A percentile compares a stretch with the other conserved stretches of the same genome.
phyloP scores from a whole-genome alignment of 2,888 invertebrate species.

The Cryptosula pallasiana region DNA sequence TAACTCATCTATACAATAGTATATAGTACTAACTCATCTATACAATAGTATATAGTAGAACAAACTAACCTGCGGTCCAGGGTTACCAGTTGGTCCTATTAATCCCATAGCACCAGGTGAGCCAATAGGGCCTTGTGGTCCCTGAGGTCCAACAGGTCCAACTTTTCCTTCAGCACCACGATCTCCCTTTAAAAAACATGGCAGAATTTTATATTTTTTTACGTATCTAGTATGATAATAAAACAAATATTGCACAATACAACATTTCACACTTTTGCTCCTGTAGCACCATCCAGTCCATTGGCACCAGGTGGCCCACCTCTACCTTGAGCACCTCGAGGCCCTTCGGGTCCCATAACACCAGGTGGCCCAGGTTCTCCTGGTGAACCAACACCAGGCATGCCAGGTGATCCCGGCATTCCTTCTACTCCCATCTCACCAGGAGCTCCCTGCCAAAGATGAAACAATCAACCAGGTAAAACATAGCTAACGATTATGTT shows the following conservation, averaged over 20 bases:
- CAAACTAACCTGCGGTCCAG: constrained; percentile 24
- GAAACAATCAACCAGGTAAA: too few relatives aligned
- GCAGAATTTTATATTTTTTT: background rate
- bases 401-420: constrained; percentile 19
- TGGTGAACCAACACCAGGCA: constrained; percentile 11
- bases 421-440: constrained; percentile 23
- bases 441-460: background rate
- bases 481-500: background rate
- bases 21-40: too few relatives aligned
- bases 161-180: constrained; percentile 20
- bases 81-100: constrained; percentile 20
- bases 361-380: constrained; percentile 1
- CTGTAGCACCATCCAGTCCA: background rate
- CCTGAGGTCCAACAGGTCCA: constrained; percentile 12
- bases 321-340: background rate
- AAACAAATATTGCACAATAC: too few relatives aligned
- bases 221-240: too few relatives aligned
- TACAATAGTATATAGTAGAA: too few relatives aligned
- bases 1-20: too few relatives aligned
- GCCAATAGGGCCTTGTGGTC: constrained; percentile 8
- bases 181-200: constrained; percentile 1
- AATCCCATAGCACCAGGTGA: constrained; percentile 11
- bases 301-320: background rate
- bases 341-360: constrained; percentile 19
- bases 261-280: constrained; percentile 4